Base-by-base conservation (phyloP, 2,113 vertebrate species). In the Nibea coibor region DNA sequence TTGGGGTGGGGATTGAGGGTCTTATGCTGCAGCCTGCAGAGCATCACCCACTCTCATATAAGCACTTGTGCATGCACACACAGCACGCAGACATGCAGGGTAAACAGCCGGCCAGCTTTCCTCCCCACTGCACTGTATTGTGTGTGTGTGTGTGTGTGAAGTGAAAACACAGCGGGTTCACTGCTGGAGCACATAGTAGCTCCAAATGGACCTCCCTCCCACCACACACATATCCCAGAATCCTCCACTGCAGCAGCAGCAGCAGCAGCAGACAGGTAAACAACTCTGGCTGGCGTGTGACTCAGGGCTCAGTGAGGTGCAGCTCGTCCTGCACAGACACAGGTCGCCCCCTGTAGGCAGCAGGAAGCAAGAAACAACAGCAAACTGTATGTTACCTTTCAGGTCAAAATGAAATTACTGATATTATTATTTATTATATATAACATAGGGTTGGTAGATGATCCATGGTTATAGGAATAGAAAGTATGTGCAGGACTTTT, bases 251-350 rank as follows among this genome's bases (percentile, higher is more conserved):
- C 90, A 83, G 80, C 84, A 67, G 76, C 80, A 83, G 74, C 80
- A 84, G 72, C 72, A 81, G 83, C 75, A 88, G 81, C 82, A 68
- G 77, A 77, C 87, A 88, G 67, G 84, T 94, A 93, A 95, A 94
- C 93, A 93, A 92, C 82, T 62, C 80, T 72, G 80, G 76, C 59
- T 85, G 78, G 70, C 26, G 8, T 87, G 83, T 85, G 87, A 91
- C 67, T 78, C 72, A 70, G 81, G 51, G 3, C 51, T 85, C 83
- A 63, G 66, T 39, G 80, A n/a, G 75, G 61, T 59, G 15, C 61
- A 20, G 48, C 28, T 12, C 20, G 3, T 10, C 9, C 58, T 45
- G 47, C 31, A 10, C 71, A 10, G 70, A 47, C 64, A 22, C 22
- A 42, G 3, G 5, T 3, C 61, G 83, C 84, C 85, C 68, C 73